Conservation (phyloP, 2,888 invertebrate species). For the Nymphalis polychloros region DNA sequence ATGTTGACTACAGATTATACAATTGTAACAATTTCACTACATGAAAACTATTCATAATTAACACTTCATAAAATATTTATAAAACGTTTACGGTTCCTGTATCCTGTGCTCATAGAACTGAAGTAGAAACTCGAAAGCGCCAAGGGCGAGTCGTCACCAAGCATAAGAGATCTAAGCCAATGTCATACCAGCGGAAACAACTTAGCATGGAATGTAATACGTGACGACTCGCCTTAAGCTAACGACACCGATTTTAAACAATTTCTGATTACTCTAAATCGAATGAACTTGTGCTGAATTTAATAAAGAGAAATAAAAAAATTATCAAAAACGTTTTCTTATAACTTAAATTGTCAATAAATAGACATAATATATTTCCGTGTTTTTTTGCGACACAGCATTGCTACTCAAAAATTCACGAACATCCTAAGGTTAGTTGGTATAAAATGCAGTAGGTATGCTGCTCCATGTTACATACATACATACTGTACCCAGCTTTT, state of each 20-base stretch:
- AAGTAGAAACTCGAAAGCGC: slow-evolving; percentile 39
- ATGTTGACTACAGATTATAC: not conserved
- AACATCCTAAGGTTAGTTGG: no score
- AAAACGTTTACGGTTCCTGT: slow-evolving; percentile 14
- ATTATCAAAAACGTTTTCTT: no score
- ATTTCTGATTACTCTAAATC: slow-evolving; percentile 23
- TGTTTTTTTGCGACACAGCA: no score
- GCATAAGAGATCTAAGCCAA: slow-evolving; percentile 38
- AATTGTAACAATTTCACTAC: slow-evolving; percentile 2
- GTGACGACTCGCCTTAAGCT: slow-evolving; percentile 45
- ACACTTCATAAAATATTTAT: slow-evolving; percentile 7
- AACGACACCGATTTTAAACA: slow-evolving; percentile 35
- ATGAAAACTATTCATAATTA: not conserved
- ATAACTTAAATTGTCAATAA: no score
- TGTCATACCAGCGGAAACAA: slow-evolving; percentile 45
- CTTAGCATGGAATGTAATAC: slow-evolving; percentile 57
- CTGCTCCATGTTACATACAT: no score
- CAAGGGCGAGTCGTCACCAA: slow-evolving; percentile 39
- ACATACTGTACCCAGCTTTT: no score
- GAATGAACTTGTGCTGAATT: not conserved
- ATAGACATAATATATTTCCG: no score
- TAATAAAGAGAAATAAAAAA: not conserved
- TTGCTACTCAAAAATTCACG: no score
- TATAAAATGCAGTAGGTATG: no score
- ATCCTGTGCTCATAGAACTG: slow-evolving; percentile 29